A percentile compares a stretch with the other conserved stretches of the same genome.
These are phyloP conservation scores for Hydrotaea cyrtoneurina DNA, from an alignment of 2,888 invertebrate species.

Conservation along the genomic window DNA sequence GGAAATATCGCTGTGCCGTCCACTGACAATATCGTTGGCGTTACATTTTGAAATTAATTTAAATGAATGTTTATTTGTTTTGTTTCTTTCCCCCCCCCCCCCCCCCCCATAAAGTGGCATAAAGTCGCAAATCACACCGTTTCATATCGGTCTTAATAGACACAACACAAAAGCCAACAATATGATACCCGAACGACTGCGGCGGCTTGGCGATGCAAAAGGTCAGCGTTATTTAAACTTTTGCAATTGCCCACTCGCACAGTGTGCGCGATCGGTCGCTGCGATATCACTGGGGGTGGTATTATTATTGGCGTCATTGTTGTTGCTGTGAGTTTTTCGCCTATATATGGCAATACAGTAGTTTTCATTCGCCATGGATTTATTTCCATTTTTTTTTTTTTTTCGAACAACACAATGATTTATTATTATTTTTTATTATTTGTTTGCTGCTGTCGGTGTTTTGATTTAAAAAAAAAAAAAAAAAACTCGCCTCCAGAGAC, in stretches of 20 bases:
- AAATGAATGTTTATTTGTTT: constrained; percentile 16
- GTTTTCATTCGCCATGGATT: constrained; percentile 39
- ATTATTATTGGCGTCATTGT: constrained; percentile 31
- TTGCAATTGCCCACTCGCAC: constrained; percentile 30
- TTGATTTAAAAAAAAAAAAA: constrained; percentile 25
- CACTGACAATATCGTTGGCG: neutral
- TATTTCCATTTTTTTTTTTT: constrained; percentile 14
- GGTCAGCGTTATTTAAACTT: constrained; percentile 38
- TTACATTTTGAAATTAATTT: constrained; percentile 25
- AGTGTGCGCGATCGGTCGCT: constrained; percentile 5
- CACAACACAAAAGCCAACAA: neutral
- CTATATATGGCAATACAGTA: constrained; percentile 63
- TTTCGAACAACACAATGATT: constrained; percentile 11
- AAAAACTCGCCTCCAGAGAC: constrained; percentile 20
- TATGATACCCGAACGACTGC: neutral
- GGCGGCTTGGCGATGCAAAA: constrained; percentile 1
- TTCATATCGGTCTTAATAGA: constrained; percentile 26
- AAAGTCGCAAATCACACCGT: neutral
- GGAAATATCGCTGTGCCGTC: neutral
- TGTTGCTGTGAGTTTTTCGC: neutral
- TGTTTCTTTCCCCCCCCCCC: neutral
- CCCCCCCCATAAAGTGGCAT: no score
- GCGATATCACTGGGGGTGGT: constrained; percentile 46
- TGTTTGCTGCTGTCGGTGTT: neutral
- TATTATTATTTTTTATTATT: constrained; percentile 14